Evolutionary conservation across 2,888 invertebrate species (phyloP), one percentile per base, ranked within the genome.

Genomic region (Phoenoteleia sp.): DNA sequence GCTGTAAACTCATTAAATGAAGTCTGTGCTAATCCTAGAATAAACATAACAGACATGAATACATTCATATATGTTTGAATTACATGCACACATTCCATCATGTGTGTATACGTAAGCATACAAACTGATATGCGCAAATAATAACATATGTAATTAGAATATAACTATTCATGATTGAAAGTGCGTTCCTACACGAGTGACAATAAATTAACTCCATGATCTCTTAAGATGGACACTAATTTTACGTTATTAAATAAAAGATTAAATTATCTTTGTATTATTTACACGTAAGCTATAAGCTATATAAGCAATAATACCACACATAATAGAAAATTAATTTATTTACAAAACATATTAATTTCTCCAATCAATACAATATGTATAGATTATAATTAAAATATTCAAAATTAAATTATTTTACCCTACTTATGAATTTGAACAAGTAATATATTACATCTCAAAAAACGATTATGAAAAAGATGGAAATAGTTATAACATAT

Each of bases 41-140:
- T 81, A 81, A 81, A 81, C 80, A 81, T 81, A 74, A 66, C 64
- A 72, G 80, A 66, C 80, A 74, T 81, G 74, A 72, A 81, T 81
- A 67, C 72, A 74, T 74, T 66, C 45, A 66, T 81, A 81, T 60
- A 58, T 49, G 66, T 58, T 60, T 81, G 80, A 66, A 81, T 81
- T 81, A 60, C 74, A 74, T 23, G 66, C 54, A 66, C 66, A 72
- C 42, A 79, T 69, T 71, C 54, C 72, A 19, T 66, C 29, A 13
- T 5, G 17, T 47, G 64, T 56, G 42, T 45, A 25, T 49, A 66
- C 11, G 58, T 72, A 72, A 72, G 66, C 64, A 72, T 71, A 58
- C 80, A 80, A 72, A 72, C 80, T 72, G 80, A 80, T 80, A 80
- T 33, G 39, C 47, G 49, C 66, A 80, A 80, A 80, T 66, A 80